These are phyloP conservation scores for Gobius niger DNA, from an alignment of 2,113 vertebrate species.

Conservation along the genomic window DNA sequence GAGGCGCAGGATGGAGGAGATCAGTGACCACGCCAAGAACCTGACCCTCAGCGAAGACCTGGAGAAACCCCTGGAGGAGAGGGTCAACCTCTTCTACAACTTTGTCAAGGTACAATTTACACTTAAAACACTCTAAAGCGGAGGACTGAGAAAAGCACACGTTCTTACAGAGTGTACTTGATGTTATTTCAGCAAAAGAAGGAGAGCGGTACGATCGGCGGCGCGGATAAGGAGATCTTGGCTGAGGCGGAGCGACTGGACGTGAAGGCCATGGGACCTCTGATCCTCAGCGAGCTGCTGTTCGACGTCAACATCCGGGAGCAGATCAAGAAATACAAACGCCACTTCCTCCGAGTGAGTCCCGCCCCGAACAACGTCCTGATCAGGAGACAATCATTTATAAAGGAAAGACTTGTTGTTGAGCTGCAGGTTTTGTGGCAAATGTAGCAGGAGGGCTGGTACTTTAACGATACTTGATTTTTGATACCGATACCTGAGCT, in stretches of 20 bases:
- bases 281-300: conserved; percentile 96
- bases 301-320: conserved; percentile 95
- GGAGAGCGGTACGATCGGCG: conserved; percentile 86
- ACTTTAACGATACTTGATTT: too few relatives aligned
- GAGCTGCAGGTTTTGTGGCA: too few relatives aligned
- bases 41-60: conserved; percentile 94
- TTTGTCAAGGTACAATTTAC: conserved; percentile 87
- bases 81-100: conserved; percentile 94
- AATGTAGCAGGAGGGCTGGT: too few relatives aligned
- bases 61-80: conserved; percentile 90
- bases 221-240: conserved; percentile 93
- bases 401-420: too few relatives aligned
- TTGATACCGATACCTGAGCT: too few relatives aligned
- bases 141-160: too few relatives aligned
- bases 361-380: too few relatives aligned
- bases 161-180: too few relatives aligned
- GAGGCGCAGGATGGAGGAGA: conserved; percentile 94
- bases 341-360: conserved; percentile 94
- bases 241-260: conserved; percentile 97
- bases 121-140: too few relatives aligned
- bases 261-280: conserved; percentile 94
- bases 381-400: too few relatives aligned
- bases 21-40: conserved; percentile 94
- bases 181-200: conserved; percentile 85
- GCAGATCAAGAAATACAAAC: conserved; percentile 95